These are phyloP conservation scores for Toxotes chatareus DNA, from an alignment of 2,113 vertebrate species.

Conservation along the genomic window DNA sequence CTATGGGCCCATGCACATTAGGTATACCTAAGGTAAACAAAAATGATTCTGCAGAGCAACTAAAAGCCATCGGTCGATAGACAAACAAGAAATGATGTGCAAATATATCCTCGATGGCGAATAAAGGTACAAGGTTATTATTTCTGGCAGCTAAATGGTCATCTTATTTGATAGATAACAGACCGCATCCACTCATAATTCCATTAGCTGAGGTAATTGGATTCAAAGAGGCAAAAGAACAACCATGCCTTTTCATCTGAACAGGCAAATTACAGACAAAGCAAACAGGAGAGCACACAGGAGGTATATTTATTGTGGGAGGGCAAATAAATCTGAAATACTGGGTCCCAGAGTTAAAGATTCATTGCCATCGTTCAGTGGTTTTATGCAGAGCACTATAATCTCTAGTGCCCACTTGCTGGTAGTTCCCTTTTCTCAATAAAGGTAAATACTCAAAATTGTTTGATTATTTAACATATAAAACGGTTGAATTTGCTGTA, in stretches of 20 bases:
- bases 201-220: constrained; percentile 54
- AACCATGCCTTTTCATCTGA: constrained; percentile 41
- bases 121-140: constrained; percentile 3
- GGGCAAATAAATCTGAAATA: constrained; percentile 11
- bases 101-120: constrained; percentile 10
- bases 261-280: constrained; percentile 26
- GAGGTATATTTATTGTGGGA: background rate
- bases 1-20: background rate
- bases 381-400: background rate
- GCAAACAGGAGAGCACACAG: constrained; percentile 16
- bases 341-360: background rate
- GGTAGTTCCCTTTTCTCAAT: background rate
- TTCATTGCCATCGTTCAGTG: background rate
- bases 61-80: background rate
- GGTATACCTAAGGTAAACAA: background rate
- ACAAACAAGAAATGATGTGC: constrained; percentile 14
- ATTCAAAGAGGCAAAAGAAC: constrained; percentile 42
- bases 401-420: background rate
- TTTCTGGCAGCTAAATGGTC: constrained; percentile 27
- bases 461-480: background rate
- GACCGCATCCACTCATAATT: constrained; percentile 44
- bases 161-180: constrained; percentile 44
- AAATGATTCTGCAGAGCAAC: background rate
- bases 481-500: background rate
- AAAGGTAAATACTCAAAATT: background rate